Percentiles rank a stretch among this genome's conserved stretches.
Conservation (phyloP, 2,113 vertebrate genomes). For the Gallinago paraguaiae region DNA sequence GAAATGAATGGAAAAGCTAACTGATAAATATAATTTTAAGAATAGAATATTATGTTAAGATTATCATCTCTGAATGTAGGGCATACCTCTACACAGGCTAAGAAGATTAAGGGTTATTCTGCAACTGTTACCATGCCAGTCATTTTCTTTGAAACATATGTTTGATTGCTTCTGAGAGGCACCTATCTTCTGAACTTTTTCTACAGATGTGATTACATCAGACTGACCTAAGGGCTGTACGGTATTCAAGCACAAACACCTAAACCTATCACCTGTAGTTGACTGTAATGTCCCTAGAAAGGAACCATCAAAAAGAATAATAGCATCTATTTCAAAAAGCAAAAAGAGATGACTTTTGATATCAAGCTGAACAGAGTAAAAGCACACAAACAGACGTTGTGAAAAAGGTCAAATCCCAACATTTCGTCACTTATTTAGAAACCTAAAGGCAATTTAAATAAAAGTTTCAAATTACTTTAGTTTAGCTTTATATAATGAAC, state of each 20-base stretch:
- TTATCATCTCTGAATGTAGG: not conserved
- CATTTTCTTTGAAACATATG: not conserved
- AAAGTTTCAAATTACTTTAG: not conserved
- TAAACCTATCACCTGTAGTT: not conserved
- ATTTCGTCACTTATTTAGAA: not conserved
- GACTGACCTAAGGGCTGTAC: not conserved
- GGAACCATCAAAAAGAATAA: conserved; percentile 14
- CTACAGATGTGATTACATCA: not conserved
- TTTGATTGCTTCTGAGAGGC: not conserved
- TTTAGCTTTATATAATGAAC: not conserved
- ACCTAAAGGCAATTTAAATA: not conserved
- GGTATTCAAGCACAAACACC: not conserved
- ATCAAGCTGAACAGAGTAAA: conserved; percentile 4
- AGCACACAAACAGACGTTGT: not conserved
- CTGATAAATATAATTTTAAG: not conserved
- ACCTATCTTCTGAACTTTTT: not conserved
- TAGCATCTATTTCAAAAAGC: not conserved
- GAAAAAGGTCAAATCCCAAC: not conserved
- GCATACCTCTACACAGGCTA: not conserved
- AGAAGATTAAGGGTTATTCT: not conserved
- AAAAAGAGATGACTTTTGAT: conserved; percentile 20
- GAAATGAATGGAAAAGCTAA: not conserved
- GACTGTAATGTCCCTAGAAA: conserved; percentile 34
- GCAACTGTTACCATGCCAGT: not conserved
- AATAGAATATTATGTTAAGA: not conserved